Conservation (phyloP, 2,113 vertebrate species). For the Corythoichthys intestinalis region DNA sequence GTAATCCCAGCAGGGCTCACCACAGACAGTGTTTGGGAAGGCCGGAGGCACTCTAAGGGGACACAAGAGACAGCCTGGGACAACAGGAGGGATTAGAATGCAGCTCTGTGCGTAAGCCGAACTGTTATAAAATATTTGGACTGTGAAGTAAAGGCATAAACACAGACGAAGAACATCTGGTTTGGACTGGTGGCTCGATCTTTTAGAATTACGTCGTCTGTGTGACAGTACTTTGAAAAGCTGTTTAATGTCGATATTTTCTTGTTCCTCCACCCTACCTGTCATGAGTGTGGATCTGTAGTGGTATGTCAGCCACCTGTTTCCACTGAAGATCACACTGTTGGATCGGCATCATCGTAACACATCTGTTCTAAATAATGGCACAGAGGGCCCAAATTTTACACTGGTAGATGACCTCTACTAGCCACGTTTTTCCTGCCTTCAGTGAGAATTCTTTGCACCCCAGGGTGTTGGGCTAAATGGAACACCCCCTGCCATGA, state of each 20-base stretch:
- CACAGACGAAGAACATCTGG: slow-evolving; percentile 38
- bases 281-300: background rate
- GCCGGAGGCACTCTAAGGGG: slow-evolving; percentile 14
- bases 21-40: slow-evolving; percentile 1
- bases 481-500: background rate
- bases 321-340: background rate
- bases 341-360: background rate
- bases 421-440: background rate
- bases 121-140: slow-evolving; percentile 9
- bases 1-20: slow-evolving; percentile 53
- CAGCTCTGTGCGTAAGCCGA: background rate
- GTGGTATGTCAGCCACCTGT: background rate
- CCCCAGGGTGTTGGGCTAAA: too few relatives aligned
- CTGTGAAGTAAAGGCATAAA: background rate
- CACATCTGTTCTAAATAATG: background rate
- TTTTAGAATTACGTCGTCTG: background rate
- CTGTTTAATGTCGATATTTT: slow-evolving; percentile 23
- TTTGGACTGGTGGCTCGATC: slow-evolving; percentile 19
- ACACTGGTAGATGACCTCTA: background rate
- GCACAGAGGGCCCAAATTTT: background rate
- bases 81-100: slow-evolving; percentile 13
- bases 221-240: background rate
- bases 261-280: background rate
- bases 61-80: background rate
- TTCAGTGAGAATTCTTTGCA: background rate